Conservation (phyloP, 2,113 vertebrate species). For the Monarcha castaneiventris region DNA sequence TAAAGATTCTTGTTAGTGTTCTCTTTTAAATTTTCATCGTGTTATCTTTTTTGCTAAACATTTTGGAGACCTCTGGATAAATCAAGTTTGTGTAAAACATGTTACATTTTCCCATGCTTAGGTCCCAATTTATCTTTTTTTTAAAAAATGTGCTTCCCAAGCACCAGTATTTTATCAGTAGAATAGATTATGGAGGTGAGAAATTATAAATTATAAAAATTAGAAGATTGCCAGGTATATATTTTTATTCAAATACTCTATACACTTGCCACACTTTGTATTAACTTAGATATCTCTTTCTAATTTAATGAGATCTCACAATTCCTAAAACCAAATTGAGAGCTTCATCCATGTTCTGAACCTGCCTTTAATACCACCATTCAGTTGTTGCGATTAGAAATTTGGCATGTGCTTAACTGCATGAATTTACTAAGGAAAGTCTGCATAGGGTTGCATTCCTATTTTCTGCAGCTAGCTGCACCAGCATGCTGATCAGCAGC, state of each 20-base stretch:
- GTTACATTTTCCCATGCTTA: background rate
- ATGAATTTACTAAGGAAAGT: background rate
- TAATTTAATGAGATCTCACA: background rate
- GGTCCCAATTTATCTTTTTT: background rate
- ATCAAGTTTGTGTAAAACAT: background rate
- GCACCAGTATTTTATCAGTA: background rate
- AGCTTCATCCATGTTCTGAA: background rate
- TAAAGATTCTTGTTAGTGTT: background rate
- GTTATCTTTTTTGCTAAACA: background rate
- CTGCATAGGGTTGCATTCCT: background rate
- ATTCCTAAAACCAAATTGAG: background rate
- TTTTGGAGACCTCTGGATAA: background rate
- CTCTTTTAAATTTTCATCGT: background rate
- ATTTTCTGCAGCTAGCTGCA: background rate
- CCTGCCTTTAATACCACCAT: background rate
- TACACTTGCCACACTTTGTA: background rate
- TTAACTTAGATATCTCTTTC: background rate
- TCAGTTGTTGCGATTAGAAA: background rate
- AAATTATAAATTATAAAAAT: background rate
- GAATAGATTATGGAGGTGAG: background rate
- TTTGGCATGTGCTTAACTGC: background rate
- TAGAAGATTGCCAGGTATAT: background rate
- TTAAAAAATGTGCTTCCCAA: rapidly evolving
- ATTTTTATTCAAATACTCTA: background rate
- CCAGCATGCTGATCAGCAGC: background rate